These are phyloP conservation scores for Synergus laeviventris DNA, from an alignment of 2,888 invertebrate species.

Conservation along the genomic window DNA sequence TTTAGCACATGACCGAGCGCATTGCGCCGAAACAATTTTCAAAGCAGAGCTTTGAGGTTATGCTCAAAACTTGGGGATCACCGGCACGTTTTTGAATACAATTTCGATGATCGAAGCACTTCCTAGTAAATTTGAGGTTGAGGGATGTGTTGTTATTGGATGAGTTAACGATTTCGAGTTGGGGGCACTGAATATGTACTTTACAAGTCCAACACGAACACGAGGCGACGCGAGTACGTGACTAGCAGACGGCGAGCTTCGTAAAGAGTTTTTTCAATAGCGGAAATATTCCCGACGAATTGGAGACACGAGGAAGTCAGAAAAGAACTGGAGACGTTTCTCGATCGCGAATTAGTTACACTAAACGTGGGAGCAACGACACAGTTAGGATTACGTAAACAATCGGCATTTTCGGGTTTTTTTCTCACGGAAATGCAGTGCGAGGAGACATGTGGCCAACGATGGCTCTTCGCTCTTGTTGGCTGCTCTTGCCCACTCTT, in stretches of 20 bases:
- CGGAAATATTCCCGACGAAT: not conserved
- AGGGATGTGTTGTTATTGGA: not conserved
- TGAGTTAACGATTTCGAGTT: not conserved
- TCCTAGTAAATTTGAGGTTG: not conserved
- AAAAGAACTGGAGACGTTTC: not conserved
- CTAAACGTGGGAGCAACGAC: slow-evolving; percentile 9
- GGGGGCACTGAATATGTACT: not conserved
- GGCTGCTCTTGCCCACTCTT: no score
- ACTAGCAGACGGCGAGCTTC: slow-evolving; percentile 25
- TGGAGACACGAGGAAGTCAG: not conserved
- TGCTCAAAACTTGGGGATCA: not conserved
- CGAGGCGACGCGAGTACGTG: slow-evolving; percentile 39
- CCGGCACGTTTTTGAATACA: not conserved
- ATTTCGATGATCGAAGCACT: not conserved
- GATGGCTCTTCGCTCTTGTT: slow-evolving; percentile 65
- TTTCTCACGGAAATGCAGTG: slow-evolving; percentile 59
- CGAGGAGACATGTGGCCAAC: slow-evolving; percentile 70
- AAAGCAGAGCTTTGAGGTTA: slow-evolving; percentile 16
- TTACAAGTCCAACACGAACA: not conserved
- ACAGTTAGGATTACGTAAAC: slow-evolving; percentile 67
- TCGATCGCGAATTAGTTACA: not conserved
- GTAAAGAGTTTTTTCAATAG: not conserved
- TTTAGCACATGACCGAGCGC: slow-evolving; percentile 7
- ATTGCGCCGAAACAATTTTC: not conserved
- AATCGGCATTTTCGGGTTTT: slow-evolving; percentile 65